Evolutionary conservation across 2,797 vertebrate genomes (phyloP).

Genomic region (Gastrophryne carolinensis): DNA sequence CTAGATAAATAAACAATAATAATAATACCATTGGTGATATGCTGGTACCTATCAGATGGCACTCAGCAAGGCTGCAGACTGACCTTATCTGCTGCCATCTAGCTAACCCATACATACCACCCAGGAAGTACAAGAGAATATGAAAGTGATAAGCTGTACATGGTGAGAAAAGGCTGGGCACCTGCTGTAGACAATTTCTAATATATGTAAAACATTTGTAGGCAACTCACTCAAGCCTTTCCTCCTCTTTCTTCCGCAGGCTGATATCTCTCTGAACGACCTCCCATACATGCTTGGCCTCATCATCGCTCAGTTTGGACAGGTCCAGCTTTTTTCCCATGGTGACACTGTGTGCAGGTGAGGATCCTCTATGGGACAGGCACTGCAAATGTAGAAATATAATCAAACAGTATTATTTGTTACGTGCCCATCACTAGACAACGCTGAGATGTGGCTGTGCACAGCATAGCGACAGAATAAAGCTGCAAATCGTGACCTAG

Average conservation of each 20-base stretch:
- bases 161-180: too few species aligned
- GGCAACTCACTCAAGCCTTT: slow-evolving; percentile 81
- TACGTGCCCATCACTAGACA: not conserved
- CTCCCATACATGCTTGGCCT: slow-evolving; percentile 90
- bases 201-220: not conserved
- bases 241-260: slow-evolving; percentile 86
- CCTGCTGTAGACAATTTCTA: too few species aligned
- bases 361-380: not conserved
- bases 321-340: slow-evolving; percentile 92
- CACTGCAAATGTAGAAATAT: not conserved
- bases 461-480: not conserved
- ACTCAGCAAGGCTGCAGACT: too few species aligned
- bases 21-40: too few species aligned
- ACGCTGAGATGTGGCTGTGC: not conserved
- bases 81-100: too few species aligned
- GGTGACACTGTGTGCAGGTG: not conserved
- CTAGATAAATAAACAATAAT: too few species aligned
- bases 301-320: slow-evolving; percentile 85
- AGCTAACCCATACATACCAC: too few species aligned
- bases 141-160: too few species aligned
- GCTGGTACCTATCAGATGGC: too few species aligned
- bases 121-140: too few species aligned
- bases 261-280: slow-evolving; percentile 90
- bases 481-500: not conserved
- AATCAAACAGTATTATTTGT: not conserved